Conservation (phyloP, 2,113 vertebrate species). For the Thunnus thynnus region DNA sequence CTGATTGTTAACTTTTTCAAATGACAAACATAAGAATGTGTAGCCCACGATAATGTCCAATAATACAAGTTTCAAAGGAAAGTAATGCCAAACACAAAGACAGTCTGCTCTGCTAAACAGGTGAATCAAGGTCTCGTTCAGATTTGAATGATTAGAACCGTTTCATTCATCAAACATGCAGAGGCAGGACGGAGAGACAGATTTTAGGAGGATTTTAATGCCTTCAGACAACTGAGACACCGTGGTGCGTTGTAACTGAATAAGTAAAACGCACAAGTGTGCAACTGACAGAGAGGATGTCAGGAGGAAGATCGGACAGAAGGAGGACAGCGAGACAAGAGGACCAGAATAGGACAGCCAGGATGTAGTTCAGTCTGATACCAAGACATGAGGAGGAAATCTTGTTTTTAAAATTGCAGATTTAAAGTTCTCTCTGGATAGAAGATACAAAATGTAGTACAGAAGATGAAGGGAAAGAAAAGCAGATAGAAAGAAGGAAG, state of each 20-base stretch:
- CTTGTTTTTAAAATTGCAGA: slow-evolving; percentile 9
- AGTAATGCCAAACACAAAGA: too few species aligned
- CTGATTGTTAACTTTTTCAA: too few species aligned
- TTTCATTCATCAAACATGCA: slow-evolving; percentile 20
- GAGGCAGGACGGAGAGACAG: neutral
- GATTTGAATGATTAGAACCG: neutral
- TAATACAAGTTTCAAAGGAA: too few species aligned
- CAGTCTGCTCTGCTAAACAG: neutral
- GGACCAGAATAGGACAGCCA: neutral
- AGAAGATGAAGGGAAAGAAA: neutral
- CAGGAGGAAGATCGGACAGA: neutral
- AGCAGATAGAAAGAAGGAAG: neutral
- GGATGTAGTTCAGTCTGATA: neutral
- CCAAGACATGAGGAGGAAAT: neutral
- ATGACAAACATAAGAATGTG: too few species aligned
- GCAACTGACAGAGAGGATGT: neutral
- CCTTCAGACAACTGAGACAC: slow-evolving; percentile 39
- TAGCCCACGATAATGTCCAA: too few species aligned
- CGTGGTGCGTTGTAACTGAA: slow-evolving; percentile 17
- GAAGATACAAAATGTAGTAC: slow-evolving; percentile 24
- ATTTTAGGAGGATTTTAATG: slow-evolving; percentile 18
- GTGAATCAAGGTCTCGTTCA: neutral
- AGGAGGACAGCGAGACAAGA: neutral
- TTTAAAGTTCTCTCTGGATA: slow-evolving; percentile 8
- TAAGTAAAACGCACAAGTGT: slow-evolving; percentile 18